Base-by-base conservation (phyloP, 1,140 invertebrate genomes). In the Xylocopa sonorina region DNA sequence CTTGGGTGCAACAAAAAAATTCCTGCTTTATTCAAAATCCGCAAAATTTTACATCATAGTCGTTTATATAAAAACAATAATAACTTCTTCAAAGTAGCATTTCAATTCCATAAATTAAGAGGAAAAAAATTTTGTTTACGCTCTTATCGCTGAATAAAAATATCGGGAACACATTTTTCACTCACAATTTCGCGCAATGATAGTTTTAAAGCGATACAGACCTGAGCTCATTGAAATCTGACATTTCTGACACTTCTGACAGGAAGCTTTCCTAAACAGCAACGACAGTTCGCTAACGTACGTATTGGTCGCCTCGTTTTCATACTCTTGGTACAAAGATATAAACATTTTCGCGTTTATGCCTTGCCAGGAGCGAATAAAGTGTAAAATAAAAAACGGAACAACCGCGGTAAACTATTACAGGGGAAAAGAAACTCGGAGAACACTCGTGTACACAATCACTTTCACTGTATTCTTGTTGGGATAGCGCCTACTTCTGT, bases 311-410 rank as follows among this genome's bases (percentile, higher is more conserved):
- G 75, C 73, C 66, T 88, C 77, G 78, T 89, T 90, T 60, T 92
- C 80, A 71, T 90, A 92, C 41, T 88, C 89, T 63, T 92, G 92
- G 78, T 92, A 92, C n/a, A 92, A 75, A 16, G 89, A 87, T 85
- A 92, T 88, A 75, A 89, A 91, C 91, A 92, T 92, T 16, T 60
- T 87, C 14, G 77, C 55, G 21, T 68, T 62, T 63, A 50, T 68
- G 34, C 29, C 72, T 32, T 16, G 9, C 21, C 16, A 67, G 32
- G 29, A n/a, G n/a, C n/a, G n/a, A 46, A 48, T 38, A 41, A 24
- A 62, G 46, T 32, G 7, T 50, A 14, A 48, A 63, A 21, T 3
- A 34, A 14, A 29, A 3, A 16, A 2, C n/a, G n/a, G n/a, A n/a
- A n/a, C n/a, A n/a, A n/a, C n/a, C n/a, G n/a, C n/a, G n/a, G n/a